Conservation (phyloP, 2,888 invertebrate species). For the Erebia epiphron region DNA sequence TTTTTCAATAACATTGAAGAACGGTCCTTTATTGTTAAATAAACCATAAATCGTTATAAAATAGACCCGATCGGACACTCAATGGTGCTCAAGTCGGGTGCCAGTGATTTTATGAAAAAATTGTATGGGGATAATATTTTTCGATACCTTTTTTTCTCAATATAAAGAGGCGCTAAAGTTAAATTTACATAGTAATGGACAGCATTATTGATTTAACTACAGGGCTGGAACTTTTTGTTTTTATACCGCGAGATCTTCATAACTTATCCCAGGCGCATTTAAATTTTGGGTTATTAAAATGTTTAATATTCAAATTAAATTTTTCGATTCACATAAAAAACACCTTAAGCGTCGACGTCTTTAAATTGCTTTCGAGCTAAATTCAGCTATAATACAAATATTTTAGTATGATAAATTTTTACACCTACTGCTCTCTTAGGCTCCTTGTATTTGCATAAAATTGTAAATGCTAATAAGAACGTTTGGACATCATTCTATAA, state of each 20-base stretch:
- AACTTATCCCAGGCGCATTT: constrained; percentile 2
- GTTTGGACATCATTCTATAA: constrained; percentile 29
- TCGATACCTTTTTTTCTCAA: constrained; percentile 45
- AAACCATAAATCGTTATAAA: constrained; percentile 81
- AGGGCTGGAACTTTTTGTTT: constrained; percentile 5
- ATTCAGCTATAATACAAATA: constrained; percentile 20
- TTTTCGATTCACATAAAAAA: constrained; percentile 18
- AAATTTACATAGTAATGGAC: constrained; percentile 70
- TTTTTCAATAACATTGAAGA: constrained; percentile 15
- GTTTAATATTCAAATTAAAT: constrained; percentile 12
- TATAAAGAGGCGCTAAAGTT: constrained; percentile 63
- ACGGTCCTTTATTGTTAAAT: constrained; percentile 74
- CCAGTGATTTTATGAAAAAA: constrained; percentile 54
- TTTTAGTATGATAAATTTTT: constrained; percentile 27
- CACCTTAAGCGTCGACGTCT: constrained; percentile 12
- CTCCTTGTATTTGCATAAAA: constrained; percentile 33
- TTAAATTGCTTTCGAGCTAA: constrained; percentile 13
- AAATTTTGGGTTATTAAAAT: not conserved
- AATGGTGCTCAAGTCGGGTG: constrained; percentile 61
- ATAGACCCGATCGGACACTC: constrained; percentile 69
- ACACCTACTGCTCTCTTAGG: constrained; percentile 34
- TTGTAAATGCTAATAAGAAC: constrained; percentile 38
- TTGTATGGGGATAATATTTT: constrained; percentile 62
- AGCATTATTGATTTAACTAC: constrained; percentile 21
- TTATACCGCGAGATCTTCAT: constrained; percentile 5